These are phyloP conservation scores for Altica lythri DNA, from an alignment of 2,888 invertebrate genomes.

Conservation along the genomic window DNA sequence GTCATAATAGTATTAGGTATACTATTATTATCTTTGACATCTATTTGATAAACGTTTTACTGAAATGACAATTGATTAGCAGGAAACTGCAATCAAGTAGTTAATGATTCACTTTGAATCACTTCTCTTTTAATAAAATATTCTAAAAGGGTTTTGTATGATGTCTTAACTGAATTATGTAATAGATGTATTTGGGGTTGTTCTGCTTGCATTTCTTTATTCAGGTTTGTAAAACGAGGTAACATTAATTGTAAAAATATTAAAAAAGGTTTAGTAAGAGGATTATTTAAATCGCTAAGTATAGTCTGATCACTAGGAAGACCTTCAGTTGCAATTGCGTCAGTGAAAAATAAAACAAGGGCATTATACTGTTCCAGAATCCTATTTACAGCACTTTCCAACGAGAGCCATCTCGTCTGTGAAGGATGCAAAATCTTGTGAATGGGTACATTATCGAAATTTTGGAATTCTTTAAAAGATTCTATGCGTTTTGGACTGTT, in stretches of 20 bases:
- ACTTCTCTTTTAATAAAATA: constrained; percentile 20
- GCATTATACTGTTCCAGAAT: constrained; percentile 12
- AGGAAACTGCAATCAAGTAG: too few species aligned
- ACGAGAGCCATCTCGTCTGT: constrained; percentile 12
- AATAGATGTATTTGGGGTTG: constrained; percentile 17
- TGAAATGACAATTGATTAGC: too few species aligned
- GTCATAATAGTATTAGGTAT: too few species aligned
- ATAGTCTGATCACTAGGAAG: not conserved
- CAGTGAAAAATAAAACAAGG: not conserved
- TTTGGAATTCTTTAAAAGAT: constrained; percentile 16
- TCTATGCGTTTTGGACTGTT: constrained; percentile 37
- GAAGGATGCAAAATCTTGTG: constrained; percentile 9
- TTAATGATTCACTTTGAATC: too few species aligned
- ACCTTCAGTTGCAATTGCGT: not conserved
- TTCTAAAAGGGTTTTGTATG: constrained; percentile 13
- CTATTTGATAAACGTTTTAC: too few species aligned
- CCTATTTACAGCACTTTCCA: not conserved
- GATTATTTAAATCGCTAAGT: too few species aligned
- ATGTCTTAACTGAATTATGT: not conserved
- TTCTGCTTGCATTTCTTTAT: constrained; percentile 28
- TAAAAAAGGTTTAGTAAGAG: constrained; percentile 8
- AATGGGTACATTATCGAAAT: not conserved
- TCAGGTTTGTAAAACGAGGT: constrained; percentile 20
- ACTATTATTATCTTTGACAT: too few species aligned
- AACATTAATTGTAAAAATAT: constrained; percentile 21